Evolutionary conservation across 2,797 vertebrate genomes (phyloP), one percentile per base, ranked within the genome.

Genomic region (Malurus leucopterus): DNA sequence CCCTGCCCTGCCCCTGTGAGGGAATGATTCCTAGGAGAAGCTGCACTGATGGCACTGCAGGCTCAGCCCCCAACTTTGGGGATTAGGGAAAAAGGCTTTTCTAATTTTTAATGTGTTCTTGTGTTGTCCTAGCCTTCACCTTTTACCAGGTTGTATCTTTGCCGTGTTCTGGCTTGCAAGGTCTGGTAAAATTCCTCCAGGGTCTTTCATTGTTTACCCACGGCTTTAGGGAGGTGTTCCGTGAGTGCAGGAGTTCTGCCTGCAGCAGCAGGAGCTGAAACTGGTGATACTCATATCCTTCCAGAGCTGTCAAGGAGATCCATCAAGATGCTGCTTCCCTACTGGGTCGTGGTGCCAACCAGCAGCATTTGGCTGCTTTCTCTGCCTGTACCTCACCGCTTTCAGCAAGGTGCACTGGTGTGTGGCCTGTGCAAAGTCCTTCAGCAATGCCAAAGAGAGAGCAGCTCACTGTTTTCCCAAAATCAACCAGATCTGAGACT

Each of bases 191-290:
- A 61, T 74, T 47, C 65, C 47, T 74, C 26, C 13, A 34, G 26
- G 23, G 13, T 77, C 21, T 69, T 74, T 51, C 0, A 2, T 21
- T 49, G 13, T 43, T 84, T 30, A 18, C n/a, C 23, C 23, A 8
- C 1, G 0, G 1, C 32, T 78, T 29, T 23, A 38, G 40, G 12
- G 24, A 32, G 12, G 8, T 2, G 2, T 55, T 16, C 32, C 22
- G 0, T 80, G 44, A n/a, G 15, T 59, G 34, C n/a, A 32, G 24
- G 55, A 41, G 38, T 73, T 89, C 40, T 4, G 6, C 36, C 55
- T 81, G 70, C 49, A 78, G 63, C 53, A 27, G 80, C 34, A 63
- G 49, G 29, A 76, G 50, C 62, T 70, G 57, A 50, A 75, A 44
- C 8, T 46, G 32, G 59, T 47, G 50, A 27, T 50, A 18, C 6